phyloP scores from a whole-genome alignment of 2,888 invertebrate species.

The Stramonita haemastoma region DNA sequence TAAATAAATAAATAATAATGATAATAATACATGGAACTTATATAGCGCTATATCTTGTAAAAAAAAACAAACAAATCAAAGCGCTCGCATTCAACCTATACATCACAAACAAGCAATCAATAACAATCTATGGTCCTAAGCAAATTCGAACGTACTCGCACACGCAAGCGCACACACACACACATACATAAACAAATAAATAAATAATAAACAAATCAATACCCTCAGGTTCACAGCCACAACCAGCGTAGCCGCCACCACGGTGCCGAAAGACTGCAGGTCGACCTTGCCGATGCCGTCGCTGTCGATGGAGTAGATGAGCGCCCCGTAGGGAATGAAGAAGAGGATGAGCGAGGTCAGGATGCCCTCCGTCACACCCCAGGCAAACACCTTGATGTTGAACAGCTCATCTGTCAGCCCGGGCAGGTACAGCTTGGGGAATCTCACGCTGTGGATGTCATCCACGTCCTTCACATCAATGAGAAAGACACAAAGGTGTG shows the following conservation, averaged over 20 bases:
- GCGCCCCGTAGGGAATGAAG: conserved; percentile 96
- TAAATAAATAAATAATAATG: too few relatives aligned
- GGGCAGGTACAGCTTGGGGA: conserved; percentile 96
- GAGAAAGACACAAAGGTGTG: too few relatives aligned
- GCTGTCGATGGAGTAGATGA: conserved; percentile 91
- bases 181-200: too few relatives aligned
- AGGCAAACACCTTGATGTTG: conserved; percentile 91
- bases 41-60: too few relatives aligned
- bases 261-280: conserved; percentile 96
- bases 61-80: too few relatives aligned
- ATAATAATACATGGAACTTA: too few relatives aligned
- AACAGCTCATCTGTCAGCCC: conserved; percentile 96
- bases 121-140: too few relatives aligned
- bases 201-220: too few relatives aligned
- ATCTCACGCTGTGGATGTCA: conserved; percentile 89
- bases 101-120: too few relatives aligned
- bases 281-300: conserved; percentile 93
- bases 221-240: conserved; percentile 98
- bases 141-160: too few relatives aligned
- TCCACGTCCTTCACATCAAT: conserved; percentile 87
- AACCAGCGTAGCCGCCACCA: conserved; percentile 96
- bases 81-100: too few relatives aligned
- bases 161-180: too few relatives aligned
- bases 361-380: conserved; percentile 96
- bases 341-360: conserved; percentile 97